Base-by-base conservation (phyloP, 1,140 invertebrate genomes). In the Philotrypesis tridentata region DNA sequence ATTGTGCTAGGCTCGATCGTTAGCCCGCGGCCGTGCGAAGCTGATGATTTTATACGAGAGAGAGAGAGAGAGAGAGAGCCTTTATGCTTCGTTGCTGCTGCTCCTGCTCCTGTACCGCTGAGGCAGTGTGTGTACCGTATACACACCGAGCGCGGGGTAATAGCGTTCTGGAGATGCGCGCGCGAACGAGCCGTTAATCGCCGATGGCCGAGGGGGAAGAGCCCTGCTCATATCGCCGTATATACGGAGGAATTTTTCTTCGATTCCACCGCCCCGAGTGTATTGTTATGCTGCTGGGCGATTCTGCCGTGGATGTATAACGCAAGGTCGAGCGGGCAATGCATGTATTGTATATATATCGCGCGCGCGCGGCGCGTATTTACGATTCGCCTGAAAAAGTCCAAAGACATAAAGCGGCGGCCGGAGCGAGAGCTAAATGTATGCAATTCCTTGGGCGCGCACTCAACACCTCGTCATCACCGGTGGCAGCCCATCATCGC, bases 1-100 rank as follows among this genome's bases (percentile, higher is more conserved):
- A 79, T 82, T 82, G 79, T 85, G 74, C 80, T 79, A 81, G 60
- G 75, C n/a, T 79, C 37, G 68, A 77, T 80, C 73, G 77, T 79
- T 83, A 80, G 79, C 79, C 60, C 33, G 48, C 23, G 71, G 40
- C 68, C 63, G 71, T 55, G 73, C 75, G 70, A 63, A 70, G 70
- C 71, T 74, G 79, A 80, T 80, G 70, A 67, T 65, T 80, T 73
- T 81, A 81, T 75, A 81, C 72, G 37, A 61, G 40, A 29, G 23
- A n/a, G n/a, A n/a, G n/a, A n/a, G n/a, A n/a, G n/a, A n/a, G n/a
- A n/a, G n/a, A n/a, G n/a, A n/a, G 29, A 29, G 37, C 27, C 23
- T 68, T 78, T 79, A 72, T 33, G 67, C 43, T 21, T n/a, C n/a
- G 21, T 17, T 55, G 21, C 27, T 11, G 33, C 37, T 37, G 33